Evolutionary conservation across 2,888 invertebrate species (phyloP).

Genomic region (Drepana falcataria): DNA sequence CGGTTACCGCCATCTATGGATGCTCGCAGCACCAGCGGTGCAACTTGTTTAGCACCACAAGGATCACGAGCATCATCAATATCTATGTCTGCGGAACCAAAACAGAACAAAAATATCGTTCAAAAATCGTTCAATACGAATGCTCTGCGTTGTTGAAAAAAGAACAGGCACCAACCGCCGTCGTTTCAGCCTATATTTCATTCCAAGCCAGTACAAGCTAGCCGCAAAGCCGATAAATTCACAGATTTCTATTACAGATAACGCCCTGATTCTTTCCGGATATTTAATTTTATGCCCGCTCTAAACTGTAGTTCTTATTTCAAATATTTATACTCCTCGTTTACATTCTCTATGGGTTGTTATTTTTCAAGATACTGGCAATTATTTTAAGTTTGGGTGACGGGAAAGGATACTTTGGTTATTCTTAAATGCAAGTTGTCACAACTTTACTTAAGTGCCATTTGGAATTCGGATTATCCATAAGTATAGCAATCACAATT

Average conservation of each 20-base stretch:
- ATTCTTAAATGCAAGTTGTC: too few species aligned
- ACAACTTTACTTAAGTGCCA: too few species aligned
- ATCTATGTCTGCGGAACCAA: constrained; percentile 16
- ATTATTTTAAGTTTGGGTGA: too few species aligned
- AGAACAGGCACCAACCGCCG: constrained; percentile 36
- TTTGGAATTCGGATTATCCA: too few species aligned
- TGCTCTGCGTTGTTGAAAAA: constrained; percentile 37
- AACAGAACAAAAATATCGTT: constrained; percentile 27
- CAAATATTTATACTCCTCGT: constrained; percentile 29
- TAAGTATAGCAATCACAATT: too few species aligned
- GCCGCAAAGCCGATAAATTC: constrained; percentile 70
- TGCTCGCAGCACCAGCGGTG: too few species aligned
- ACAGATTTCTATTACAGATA: constrained; percentile 76
- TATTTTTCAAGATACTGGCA: neutral
- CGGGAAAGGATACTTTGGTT: too few species aligned
- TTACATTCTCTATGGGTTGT: constrained; percentile 14
- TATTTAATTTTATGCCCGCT: constrained; percentile 70
- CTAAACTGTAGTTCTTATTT: constrained; percentile 46
- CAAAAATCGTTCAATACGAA: constrained; percentile 41
- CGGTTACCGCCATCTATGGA: too few species aligned
- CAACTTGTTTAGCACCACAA: too few species aligned
- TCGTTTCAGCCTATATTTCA: constrained; percentile 63
- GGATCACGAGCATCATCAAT: neutral
- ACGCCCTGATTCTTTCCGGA: constrained; percentile 68
- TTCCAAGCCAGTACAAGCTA: constrained; percentile 53